A percentile compares a stretch with the other conserved stretches of the same genome.
Evolutionary conservation across 2,797 vertebrate species (phyloP).

Genomic region (Euphonia xanthogaster): DNA sequence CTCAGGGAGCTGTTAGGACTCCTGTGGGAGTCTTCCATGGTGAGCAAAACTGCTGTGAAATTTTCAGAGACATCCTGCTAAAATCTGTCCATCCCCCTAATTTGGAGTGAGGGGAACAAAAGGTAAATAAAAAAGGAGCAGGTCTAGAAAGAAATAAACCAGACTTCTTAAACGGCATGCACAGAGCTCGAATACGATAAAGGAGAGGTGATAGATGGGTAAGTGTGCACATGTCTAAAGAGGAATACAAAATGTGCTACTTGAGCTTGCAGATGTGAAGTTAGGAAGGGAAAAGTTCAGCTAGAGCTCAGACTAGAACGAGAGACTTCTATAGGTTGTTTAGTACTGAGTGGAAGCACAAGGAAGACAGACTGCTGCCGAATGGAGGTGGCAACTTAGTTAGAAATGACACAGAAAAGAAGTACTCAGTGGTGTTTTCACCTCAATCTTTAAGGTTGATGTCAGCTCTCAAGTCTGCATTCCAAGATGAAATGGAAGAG

Average conservation of each 20-base stretch:
- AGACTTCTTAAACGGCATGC: background rate
- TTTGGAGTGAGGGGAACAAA: background rate
- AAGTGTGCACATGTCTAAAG: accelerated
- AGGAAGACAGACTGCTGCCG: background rate
- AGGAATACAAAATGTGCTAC: background rate
- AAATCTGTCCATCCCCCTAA: background rate
- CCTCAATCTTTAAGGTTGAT: background rate
- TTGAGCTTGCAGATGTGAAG: background rate
- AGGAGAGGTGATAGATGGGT: background rate
- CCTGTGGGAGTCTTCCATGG: background rate
- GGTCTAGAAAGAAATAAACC: background rate
- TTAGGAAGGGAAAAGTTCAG: background rate
- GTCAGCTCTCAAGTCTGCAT: background rate
- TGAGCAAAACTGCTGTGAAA: background rate
- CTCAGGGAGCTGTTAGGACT: background rate
- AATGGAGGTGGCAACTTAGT: background rate
- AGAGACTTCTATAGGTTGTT: background rate
- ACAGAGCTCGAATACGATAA: background rate
- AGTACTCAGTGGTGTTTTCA: background rate
- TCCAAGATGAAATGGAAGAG: background rate
- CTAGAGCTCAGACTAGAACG: background rate
- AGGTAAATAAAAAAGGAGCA: accelerated
- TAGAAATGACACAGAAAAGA: background rate
- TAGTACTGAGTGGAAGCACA: background rate
- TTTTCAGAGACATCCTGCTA: background rate